Conservation (phyloP, 2,888 invertebrate genomes). For the Perdita meconis region DNA sequence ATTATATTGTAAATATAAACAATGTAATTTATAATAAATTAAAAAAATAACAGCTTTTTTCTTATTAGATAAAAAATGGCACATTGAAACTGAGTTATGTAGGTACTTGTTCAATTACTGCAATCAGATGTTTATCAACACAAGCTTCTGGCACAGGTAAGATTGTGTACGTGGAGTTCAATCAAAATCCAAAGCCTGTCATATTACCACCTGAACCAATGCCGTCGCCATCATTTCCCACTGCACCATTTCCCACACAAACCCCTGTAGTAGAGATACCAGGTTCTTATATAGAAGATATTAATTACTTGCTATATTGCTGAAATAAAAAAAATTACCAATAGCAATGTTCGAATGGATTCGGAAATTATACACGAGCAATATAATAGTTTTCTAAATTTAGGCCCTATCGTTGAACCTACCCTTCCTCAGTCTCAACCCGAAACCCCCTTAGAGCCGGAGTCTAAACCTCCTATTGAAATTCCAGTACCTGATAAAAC, state of each 20-base stretch:
- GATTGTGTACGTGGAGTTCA: not conserved
- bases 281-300: slow-evolving; percentile 39
- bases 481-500: slow-evolving; percentile 50
- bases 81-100: slow-evolving; percentile 44
- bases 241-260: slow-evolving; percentile 26
- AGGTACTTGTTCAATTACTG: slow-evolving; percentile 30
- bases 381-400: slow-evolving; percentile 7
- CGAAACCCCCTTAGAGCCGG: slow-evolving; percentile 26
- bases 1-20: slow-evolving; percentile 7
- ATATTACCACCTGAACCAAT: slow-evolving; percentile 46
- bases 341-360: not conserved
- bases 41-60: slow-evolving; percentile 2
- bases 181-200: slow-evolving; percentile 23
- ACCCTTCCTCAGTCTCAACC: slow-evolving; percentile 39
- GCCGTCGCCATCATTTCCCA: slow-evolving; percentile 38
- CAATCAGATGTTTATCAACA: slow-evolving; percentile 35
- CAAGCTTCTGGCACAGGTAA: slow-evolving; percentile 47
- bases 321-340: not conserved
- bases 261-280: slow-evolving; percentile 53
- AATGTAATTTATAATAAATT: not conserved
- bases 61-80: slow-evolving; percentile 53
- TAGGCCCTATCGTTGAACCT: slow-evolving; percentile 50
- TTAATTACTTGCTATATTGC: slow-evolving; percentile 6
- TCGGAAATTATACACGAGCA: slow-evolving; percentile 2
- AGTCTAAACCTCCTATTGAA: slow-evolving; percentile 40